Base-by-base conservation (phyloP, 2,113 vertebrate species). In the Neopipo cinnamomea region DNA sequence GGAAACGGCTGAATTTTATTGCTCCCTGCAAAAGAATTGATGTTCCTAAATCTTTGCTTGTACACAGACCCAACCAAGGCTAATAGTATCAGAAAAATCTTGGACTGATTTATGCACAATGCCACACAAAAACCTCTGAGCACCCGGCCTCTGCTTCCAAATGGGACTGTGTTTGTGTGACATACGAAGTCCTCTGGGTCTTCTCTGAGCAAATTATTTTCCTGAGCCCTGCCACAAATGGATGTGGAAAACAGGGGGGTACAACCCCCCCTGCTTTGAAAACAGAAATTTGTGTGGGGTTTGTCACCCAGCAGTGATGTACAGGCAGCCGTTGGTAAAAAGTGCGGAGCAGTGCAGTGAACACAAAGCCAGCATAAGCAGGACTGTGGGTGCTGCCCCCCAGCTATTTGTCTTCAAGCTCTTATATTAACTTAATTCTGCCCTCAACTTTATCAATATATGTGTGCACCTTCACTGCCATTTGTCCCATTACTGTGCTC, bases 161-260 rank as follows among this genome's bases (percentile, higher is more conserved):
- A 58, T 1, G 0, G 1, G 30, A 41, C 77, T 62, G 19, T 4
- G 58, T 16, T 22, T 58, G 21, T 0, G 0, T 2, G 55, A 10
- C 30, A 28, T 24, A 16, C 5, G 39, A 37, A 83, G 18, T 28
- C 22, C 22, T 68, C 14, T 1, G 7, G 24, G 25, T 33, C 70
- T 82, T 47, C 42, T 21, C 33, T 22, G 14, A 62, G 44, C 25
- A 11, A 15, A 28, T 21, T 49, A 17, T 81, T 74, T 21, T 47
- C 59, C 23, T 63, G 41, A 82, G 11, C 12, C 19, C 8, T 46
- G 52, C 5, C 56, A 31, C 24, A n/a, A 39, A 84, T 0, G 2
- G 15, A 22, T 20, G 7, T 1, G 2, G 46, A 17, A 53, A 73
- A 72, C 16, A n/a, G 31, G 27, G 8, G 6, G 11, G 25, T 2